These are phyloP conservation scores for Oncorhynchus masou DNA, from an alignment of 2,113 vertebrate genomes.

Conservation along the genomic window DNA sequence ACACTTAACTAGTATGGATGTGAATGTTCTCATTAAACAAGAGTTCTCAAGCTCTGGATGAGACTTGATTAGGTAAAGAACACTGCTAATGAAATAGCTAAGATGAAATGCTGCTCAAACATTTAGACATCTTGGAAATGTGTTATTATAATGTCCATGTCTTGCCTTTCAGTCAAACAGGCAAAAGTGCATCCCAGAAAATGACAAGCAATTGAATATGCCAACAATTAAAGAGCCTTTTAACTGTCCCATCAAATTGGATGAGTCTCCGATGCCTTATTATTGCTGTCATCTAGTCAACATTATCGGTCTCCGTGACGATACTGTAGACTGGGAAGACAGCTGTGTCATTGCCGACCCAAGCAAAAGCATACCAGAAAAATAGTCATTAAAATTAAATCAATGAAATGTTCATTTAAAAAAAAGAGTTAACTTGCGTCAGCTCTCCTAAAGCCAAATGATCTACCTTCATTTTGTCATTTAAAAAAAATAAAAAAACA, in stretches of 20 bases:
- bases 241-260: slow-evolving; percentile 46
- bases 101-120: slow-evolving; percentile 63
- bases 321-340: background rate
- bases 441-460: too few species aligned
- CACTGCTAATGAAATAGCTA: slow-evolving; percentile 62
- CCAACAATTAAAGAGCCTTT: slow-evolving; percentile 48
- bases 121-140: slow-evolving; percentile 63
- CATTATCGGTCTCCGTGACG: slow-evolving; percentile 33
- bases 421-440: too few species aligned
- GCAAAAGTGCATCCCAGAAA: slow-evolving; percentile 27
- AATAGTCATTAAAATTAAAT: too few species aligned
- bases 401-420: too few species aligned
- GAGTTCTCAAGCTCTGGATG: slow-evolving; percentile 54
- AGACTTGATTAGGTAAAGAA: slow-evolving; percentile 56
- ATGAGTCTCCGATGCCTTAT: slow-evolving; percentile 40
- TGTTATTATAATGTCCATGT: slow-evolving; percentile 44
- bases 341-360: background rate
- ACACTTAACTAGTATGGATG: slow-evolving; percentile 43
- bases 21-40: slow-evolving; percentile 62
- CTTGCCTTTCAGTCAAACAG: slow-evolving; percentile 38
- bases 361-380: background rate
- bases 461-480: too few species aligned
- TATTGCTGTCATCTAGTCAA: slow-evolving; percentile 22
- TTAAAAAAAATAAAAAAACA: too few species aligned
- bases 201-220: slow-evolving; percentile 43